Conservation (phyloP, 2,113 vertebrate species). For the Paramormyrops kingsleyae region DNA sequence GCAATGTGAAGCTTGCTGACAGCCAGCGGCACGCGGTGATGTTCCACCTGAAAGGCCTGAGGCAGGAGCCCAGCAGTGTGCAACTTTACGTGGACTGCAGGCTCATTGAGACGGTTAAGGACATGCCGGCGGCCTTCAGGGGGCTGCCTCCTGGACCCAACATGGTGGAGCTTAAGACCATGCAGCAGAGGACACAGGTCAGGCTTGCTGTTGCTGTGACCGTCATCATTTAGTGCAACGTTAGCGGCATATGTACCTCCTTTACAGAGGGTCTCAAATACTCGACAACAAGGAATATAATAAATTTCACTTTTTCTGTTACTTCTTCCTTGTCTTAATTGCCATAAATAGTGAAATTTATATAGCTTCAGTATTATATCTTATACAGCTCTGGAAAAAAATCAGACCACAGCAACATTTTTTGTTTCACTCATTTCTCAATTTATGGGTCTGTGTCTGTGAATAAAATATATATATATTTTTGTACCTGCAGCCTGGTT, state of each 20-base stretch:
- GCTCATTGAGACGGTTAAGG: slow-evolving; percentile 74
- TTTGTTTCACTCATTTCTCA: too few species aligned
- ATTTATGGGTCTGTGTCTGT: too few species aligned
- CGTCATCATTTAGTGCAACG: background rate
- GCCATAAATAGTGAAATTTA: background rate
- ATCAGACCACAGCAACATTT: too few species aligned
- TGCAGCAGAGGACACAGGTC: slow-evolving; percentile 79
- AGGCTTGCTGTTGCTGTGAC: slow-evolving; percentile 8
- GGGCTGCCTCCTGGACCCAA: slow-evolving; percentile 57
- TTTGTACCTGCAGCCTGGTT: too few species aligned
- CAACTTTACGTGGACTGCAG: slow-evolving; percentile 87
- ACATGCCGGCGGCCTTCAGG: slow-evolving; percentile 77
- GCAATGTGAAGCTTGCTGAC: slow-evolving; percentile 82
- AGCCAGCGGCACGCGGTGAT: slow-evolving; percentile 81
- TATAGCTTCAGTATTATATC: background rate
- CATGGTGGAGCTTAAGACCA: slow-evolving; percentile 71
- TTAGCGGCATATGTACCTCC: background rate
- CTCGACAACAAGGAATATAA: background rate
- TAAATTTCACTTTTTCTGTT: background rate
- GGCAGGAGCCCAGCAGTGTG: slow-evolving; percentile 59
- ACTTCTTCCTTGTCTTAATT: background rate
- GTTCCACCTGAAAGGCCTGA: slow-evolving; percentile 77
- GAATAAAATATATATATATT: too few species aligned
- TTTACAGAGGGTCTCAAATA: background rate
- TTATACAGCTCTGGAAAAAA: background rate